Evolutionary conservation across 1,140 invertebrate genomes (phyloP).

Genomic region (Tribolium castaneum): DNA sequence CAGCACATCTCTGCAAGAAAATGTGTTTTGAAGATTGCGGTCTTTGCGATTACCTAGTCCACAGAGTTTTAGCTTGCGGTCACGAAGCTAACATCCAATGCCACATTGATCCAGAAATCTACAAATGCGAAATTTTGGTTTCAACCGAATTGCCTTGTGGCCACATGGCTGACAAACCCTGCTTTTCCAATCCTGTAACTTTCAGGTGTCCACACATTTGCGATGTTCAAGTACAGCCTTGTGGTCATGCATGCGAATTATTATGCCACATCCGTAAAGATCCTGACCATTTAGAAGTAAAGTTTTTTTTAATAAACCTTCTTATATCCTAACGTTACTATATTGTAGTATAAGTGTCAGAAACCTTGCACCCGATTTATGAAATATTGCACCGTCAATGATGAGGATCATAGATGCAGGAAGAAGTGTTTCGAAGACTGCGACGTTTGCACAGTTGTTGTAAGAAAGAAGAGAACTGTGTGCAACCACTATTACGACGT

Average conservation of each 20-base stretch:
- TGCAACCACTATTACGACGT: conserved; percentile 65
- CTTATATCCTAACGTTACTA: not conserved
- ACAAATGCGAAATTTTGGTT: conserved; percentile 61
- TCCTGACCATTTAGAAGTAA: conserved; percentile 65
- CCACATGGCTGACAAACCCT: conserved; percentile 65
- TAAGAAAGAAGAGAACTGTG: conserved; percentile 63
- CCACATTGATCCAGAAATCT: conserved; percentile 57
- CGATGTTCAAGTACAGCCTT: conserved; percentile 63
- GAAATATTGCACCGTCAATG: conserved; percentile 61
- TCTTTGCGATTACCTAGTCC: conserved; percentile 63
- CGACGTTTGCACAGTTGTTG: conserved; percentile 63
- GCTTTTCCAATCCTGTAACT: conserved; percentile 57
- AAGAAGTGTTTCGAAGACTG: conserved; percentile 68
- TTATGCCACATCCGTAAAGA: conserved; percentile 66
- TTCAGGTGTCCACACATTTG: conserved; percentile 64
- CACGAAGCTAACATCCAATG: conserved; percentile 64
- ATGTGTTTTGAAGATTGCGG: conserved; percentile 65
- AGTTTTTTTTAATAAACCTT: not conserved
- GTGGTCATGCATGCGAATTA: conserved; percentile 66
- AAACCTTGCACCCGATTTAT: conserved; percentile 65
- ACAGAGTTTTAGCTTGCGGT: conserved; percentile 64
- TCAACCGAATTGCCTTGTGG: conserved; percentile 63
- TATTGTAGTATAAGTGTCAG: conserved; percentile 63
- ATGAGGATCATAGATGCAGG: conserved; percentile 64
- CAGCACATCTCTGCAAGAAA: conserved; percentile 65